Percentiles rank a stretch among this genome's conserved stretches.
phyloP scores from a whole-genome alignment of 1,140 invertebrate genomes.

The Drosophila malerkotliana region DNA sequence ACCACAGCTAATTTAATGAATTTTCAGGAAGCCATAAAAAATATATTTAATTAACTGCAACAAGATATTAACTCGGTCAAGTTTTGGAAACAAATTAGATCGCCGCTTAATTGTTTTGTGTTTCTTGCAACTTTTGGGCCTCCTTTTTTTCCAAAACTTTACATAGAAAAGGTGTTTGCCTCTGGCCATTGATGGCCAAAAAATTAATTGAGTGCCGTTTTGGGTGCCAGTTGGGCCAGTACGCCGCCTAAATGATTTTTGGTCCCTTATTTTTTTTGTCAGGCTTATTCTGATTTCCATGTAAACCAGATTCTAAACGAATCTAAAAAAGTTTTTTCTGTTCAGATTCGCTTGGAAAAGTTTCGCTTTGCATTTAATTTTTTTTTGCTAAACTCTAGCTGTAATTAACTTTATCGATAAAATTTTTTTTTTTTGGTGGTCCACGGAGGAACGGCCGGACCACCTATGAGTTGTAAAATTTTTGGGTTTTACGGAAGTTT shows the following conservation, averaged over 20 bases:
- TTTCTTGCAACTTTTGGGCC: constrained; percentile 49
- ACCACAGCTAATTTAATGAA: constrained; percentile 36
- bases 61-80: constrained; percentile 45
- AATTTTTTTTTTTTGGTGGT: constrained; percentile 39
- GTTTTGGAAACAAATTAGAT: constrained; percentile 48
- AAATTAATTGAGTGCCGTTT: constrained; percentile 67
- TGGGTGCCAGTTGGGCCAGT: constrained; percentile 32
- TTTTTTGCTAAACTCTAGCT: constrained; percentile 9
- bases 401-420: constrained; percentile 70
- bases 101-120: constrained; percentile 43
- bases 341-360: constrained; percentile 36
- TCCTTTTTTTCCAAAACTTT: constrained; percentile 17
- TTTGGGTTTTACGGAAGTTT: constrained; percentile 30
- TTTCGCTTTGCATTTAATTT: constrained; percentile 37
- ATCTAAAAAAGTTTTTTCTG: constrained; percentile 39
- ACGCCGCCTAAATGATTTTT: constrained; percentile 26
- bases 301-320: constrained; percentile 49
- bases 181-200: constrained; percentile 56
- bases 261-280: neutral
- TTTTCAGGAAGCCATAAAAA: constrained; percentile 14
- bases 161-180: constrained; percentile 78
- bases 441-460: neutral
- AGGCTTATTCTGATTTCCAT: constrained; percentile 23
- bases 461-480: constrained; percentile 33
- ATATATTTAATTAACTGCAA: constrained; percentile 61